Evolutionary conservation across 2,888 invertebrate genomes (phyloP).

Genomic region (Calameuta filiformis): DNA sequence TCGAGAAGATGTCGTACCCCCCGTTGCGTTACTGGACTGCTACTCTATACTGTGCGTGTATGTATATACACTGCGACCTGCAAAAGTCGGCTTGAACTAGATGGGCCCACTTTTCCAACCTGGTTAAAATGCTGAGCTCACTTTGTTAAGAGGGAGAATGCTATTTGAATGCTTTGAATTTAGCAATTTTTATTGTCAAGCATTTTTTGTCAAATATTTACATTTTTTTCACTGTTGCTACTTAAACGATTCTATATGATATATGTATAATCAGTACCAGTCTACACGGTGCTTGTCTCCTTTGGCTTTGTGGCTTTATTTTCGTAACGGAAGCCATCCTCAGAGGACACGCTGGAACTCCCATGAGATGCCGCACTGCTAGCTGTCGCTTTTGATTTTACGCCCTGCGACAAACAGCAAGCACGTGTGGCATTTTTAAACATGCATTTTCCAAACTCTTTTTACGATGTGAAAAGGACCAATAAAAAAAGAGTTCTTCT

Average conservation of each 20-base stretch:
- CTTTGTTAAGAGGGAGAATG: neutral
- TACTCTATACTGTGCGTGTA: neutral
- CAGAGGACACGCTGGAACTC: conserved; percentile 7
- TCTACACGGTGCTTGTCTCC: neutral
- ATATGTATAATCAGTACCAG: neutral
- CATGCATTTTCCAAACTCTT: conserved; percentile 16
- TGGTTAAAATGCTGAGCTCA: neutral
- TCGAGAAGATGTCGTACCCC: conserved; percentile 12
- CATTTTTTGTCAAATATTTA: neutral
- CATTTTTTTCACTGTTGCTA: neutral
- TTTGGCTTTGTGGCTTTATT: conserved; percentile 14
- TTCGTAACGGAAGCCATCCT: conserved; percentile 20
- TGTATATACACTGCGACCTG: neutral
- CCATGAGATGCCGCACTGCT: conserved; percentile 15
- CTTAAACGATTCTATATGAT: neutral
- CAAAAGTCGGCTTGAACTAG: neutral
- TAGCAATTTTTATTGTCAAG: neutral
- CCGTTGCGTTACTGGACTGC: conserved; percentile 1
- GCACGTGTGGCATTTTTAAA: conserved; percentile 23
- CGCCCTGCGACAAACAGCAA: conserved; percentile 12
- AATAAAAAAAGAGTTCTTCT: neutral
- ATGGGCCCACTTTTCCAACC: neutral
- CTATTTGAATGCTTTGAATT: neutral
- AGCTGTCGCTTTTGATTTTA: conserved; percentile 15
- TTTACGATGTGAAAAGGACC: neutral